Percentiles rank a stretch among this genome's conserved stretches.
These are phyloP conservation scores for Physocephala rufipes DNA, from an alignment of 2,888 invertebrate genomes.

Conservation along the genomic window DNA sequence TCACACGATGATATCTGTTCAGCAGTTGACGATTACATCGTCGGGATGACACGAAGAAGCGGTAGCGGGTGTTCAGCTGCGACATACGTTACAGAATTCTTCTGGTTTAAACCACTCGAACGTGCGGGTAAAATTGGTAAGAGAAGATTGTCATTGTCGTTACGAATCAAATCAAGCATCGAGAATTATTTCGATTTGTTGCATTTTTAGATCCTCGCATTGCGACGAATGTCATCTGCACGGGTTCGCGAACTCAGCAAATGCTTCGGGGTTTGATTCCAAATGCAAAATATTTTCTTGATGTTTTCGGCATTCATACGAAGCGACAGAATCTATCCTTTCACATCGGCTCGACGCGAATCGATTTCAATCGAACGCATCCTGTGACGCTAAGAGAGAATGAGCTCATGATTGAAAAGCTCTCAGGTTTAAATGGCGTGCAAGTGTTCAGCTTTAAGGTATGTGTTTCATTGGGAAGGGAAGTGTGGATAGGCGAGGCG, in stretches of 20 bases:
- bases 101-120: conserved; percentile 58
- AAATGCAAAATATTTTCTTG: conserved; percentile 61
- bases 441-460: conserved; percentile 71
- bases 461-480: no score
- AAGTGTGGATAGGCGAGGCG: no score
- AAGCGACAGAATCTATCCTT: conserved; percentile 62
- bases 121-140: conserved; percentile 57
- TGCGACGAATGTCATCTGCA: conserved; percentile 60
- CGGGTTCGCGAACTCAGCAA: conserved; percentile 62
- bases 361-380: conserved; percentile 63
- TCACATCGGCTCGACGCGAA: conserved; percentile 55
- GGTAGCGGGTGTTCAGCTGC: conserved; percentile 46
- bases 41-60: conserved; percentile 3
- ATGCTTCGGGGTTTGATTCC: conserved; percentile 57
- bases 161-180: background rate
- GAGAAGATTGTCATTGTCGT: no score
- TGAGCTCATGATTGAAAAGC: conserved; percentile 66
- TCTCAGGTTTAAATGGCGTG: conserved; percentile 68
- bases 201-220: conserved; percentile 44
- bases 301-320: conserved; percentile 64
- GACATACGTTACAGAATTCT: conserved; percentile 53
- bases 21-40: conserved; percentile 52
- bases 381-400: conserved; percentile 66
- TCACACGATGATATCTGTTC: conserved; percentile 54
- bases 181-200: conserved; percentile 7